A percentile compares a stretch with the other conserved stretches of the same genome.
These are phyloP conservation scores for Mamestra configurata DNA, from an alignment of 1,140 invertebrate genomes.

Conservation along the genomic window DNA sequence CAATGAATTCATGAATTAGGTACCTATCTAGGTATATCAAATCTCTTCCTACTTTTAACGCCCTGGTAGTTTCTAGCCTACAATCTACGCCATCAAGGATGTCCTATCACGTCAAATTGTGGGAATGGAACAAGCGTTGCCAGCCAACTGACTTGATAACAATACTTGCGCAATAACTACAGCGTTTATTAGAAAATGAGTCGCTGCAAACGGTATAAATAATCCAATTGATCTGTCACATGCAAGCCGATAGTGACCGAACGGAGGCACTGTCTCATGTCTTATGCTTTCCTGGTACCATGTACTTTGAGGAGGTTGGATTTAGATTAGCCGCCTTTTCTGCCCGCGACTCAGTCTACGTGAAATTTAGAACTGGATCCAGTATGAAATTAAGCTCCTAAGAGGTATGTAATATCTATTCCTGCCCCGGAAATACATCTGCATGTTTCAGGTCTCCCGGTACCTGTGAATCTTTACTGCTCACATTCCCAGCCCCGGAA, in stretches of 20 bases:
- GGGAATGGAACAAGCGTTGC: not conserved
- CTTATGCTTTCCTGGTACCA: slow-evolving; percentile 31
- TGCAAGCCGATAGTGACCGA: slow-evolving; percentile 2
- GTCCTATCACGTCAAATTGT: slow-evolving; percentile 3
- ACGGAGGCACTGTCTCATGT: not conserved
- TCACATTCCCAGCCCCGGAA: too few species aligned
- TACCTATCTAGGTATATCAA: too few species aligned
- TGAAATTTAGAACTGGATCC: too few species aligned
- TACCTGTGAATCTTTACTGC: too few species aligned
- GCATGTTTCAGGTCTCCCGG: too few species aligned
- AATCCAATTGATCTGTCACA: slow-evolving; percentile 31
- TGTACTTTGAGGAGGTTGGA: not conserved
- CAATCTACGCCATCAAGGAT: slow-evolving; percentile 1
- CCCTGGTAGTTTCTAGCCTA: not conserved
- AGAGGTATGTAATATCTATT: too few species aligned
- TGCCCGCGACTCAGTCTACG: too few species aligned
- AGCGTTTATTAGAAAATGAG: slow-evolving; percentile 41
- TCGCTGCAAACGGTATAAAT: slow-evolving; percentile 5
- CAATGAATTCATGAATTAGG: not conserved
- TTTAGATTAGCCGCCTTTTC: too few species aligned
- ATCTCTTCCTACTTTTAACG: not conserved
- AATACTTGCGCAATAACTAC: slow-evolving; percentile 34
- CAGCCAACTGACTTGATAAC: not conserved
- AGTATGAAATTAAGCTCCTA: too few species aligned
- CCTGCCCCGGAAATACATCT: too few species aligned